These are phyloP conservation scores for Cepphus grylle DNA, from an alignment of 2,113 vertebrate genomes.

Conservation along the genomic window DNA sequence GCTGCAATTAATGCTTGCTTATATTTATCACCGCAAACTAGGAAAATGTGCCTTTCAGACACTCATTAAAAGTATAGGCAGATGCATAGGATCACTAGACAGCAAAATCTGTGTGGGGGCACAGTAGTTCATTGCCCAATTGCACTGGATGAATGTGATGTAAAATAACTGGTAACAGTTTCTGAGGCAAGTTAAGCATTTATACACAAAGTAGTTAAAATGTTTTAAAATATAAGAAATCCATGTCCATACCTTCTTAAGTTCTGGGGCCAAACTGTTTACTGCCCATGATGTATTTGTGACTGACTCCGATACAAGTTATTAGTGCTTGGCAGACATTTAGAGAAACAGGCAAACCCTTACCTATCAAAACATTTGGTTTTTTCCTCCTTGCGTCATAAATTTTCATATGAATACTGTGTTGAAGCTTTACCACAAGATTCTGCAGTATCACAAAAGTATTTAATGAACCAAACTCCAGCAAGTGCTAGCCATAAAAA, in stretches of 20 bases:
- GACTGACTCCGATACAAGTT: not conserved
- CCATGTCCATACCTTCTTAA: not conserved
- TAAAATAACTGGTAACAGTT: not conserved
- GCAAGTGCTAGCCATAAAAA: not conserved
- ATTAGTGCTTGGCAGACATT: not conserved
- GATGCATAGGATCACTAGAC: not conserved
- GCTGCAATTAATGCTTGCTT: not conserved
- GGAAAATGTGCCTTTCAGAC: not conserved
- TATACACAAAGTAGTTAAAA: not conserved
- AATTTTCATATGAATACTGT: not conserved
- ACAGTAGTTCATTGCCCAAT: fast-evolving
- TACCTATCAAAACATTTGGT: not conserved
- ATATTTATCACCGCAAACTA: not conserved
- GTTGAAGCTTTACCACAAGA: not conserved
- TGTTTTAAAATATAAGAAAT: not conserved
- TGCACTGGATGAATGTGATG: fast-evolving
- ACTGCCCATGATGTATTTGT: not conserved
- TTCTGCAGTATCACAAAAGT: not conserved
- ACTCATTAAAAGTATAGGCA: not conserved
- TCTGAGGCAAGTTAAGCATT: not conserved
- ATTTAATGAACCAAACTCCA: not conserved
- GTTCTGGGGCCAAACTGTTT: not conserved
- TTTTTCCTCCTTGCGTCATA: not conserved
- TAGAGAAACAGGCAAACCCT: not conserved
- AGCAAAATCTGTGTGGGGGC: not conserved